phyloP scores from a whole-genome alignment of 2,888 invertebrate genomes.

The Myopa tessellatipennis region DNA sequence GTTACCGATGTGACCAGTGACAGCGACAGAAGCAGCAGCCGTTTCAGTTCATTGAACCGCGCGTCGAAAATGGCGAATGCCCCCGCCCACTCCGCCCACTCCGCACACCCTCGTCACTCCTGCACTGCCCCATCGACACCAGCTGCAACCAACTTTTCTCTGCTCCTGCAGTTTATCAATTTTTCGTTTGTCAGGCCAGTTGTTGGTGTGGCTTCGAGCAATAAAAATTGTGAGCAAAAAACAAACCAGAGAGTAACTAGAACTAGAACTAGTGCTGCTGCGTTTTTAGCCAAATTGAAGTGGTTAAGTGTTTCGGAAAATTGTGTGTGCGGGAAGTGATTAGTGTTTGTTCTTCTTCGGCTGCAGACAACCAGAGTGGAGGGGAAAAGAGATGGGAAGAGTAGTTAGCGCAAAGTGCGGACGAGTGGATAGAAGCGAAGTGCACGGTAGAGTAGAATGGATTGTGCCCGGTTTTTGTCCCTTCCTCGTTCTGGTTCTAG shows the following conservation, averaged over 20 bases:
- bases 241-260: background rate
- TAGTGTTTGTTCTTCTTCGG: slow-evolving; percentile 29
- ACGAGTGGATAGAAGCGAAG: background rate
- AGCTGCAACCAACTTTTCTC: background rate
- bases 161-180: slow-evolving; percentile 30
- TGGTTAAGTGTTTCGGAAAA: slow-evolving; percentile 37
- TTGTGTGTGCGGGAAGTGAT: slow-evolving; percentile 36
- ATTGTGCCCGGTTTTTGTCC: background rate
- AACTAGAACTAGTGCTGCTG: background rate
- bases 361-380: background rate
- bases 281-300: slow-evolving; percentile 37
- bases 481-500: background rate
- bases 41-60: background rate
- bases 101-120: too few relatives aligned
- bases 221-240: background rate
- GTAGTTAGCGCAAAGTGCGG: background rate
- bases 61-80: background rate
- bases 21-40: background rate
- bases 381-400: background rate
- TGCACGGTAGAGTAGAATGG: background rate
- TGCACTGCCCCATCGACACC: background rate
- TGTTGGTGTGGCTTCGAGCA: background rate
- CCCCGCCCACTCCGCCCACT: background rate
- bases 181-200: slow-evolving; percentile 23
- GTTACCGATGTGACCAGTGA: background rate